phyloP scores from a whole-genome alignment of 2,888 invertebrate species.

The Chaitophorus viminalis region DNA sequence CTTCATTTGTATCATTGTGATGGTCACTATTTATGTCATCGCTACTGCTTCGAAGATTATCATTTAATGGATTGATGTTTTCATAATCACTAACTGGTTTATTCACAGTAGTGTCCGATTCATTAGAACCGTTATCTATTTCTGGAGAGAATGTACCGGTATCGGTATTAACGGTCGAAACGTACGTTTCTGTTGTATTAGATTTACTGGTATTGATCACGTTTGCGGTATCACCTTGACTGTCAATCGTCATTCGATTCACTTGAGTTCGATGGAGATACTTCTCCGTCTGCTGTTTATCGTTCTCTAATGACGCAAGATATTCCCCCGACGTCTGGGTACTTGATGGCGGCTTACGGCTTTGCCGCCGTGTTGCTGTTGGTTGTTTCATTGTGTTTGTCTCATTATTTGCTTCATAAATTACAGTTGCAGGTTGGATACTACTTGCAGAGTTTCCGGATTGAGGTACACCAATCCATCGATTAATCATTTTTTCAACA shows the following conservation, averaged over 20 bases:
- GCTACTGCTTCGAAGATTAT: background rate
- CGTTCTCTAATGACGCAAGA: background rate
- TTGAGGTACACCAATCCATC: background rate
- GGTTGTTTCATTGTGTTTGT: background rate
- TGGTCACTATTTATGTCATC: background rate
- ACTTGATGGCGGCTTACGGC: background rate
- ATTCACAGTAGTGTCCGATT: background rate
- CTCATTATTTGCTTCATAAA: background rate
- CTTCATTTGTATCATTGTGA: background rate
- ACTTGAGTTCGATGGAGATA: background rate
- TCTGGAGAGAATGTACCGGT: background rate
- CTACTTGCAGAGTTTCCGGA: background rate
- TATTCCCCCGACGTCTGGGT: background rate
- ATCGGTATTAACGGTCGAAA: background rate
- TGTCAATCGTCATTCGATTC: background rate
- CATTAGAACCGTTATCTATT: background rate
- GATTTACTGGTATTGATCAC: background rate
- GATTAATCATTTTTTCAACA: background rate
- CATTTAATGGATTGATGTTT: background rate
- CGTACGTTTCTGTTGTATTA: background rate
- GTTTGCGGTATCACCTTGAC: background rate
- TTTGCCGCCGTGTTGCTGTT: background rate
- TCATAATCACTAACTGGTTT: background rate
- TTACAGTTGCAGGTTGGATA: background rate
- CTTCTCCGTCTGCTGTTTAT: background rate